Evolutionary conservation across 2,113 vertebrate species (phyloP), one percentile per base, ranked within the genome.

Genomic region (Crotalus horridus): DNA sequence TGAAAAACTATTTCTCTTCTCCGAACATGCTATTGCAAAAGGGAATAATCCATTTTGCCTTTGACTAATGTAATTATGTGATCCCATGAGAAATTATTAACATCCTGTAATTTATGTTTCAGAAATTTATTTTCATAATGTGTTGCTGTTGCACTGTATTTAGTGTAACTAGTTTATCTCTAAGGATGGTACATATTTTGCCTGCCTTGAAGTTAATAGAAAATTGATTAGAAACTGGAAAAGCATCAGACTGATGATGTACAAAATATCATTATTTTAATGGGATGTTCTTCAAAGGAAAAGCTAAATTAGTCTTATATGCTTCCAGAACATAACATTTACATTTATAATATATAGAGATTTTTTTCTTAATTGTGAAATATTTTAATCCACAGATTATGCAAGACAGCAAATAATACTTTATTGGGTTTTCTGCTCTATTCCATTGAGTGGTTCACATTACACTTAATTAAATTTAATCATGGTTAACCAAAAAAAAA

Each of bases 51-150:
- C 39, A 3, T 93, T 1, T 88, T 96, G 24, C 39, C 29, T 85
- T 94, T 89, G 93, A 88, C 8, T 85, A 21, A 95, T 90, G 81
- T 88, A 81, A 95, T 88, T 1, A 23, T 85, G 48, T 81, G 39
- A 93, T 94, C 20, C 59, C 90, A 94, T 86, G 87, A 95, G 95
- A 96, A 96, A 89, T 95, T 95, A 95, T 95, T 95, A 95, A 1
- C 29, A 94, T 93, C 2, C 4, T 90, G 23, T 94, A 94, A 95
- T 95, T 96, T 92, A 93, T 46, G 87, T 94, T 61, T 89, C 89
- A 92, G 92, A 95, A 96, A 64, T 1, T 0, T 29, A 81, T 95
- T 96, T 96, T 94, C 13, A 17, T 89, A 21, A 85, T 89, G n/a
- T 6, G 13, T 54, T 33, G 85, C 43, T 53, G 48, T 51, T 92